These are phyloP conservation scores for Oxytorus armatus DNA, from an alignment of 2,888 invertebrate species.

Conservation along the genomic window DNA sequence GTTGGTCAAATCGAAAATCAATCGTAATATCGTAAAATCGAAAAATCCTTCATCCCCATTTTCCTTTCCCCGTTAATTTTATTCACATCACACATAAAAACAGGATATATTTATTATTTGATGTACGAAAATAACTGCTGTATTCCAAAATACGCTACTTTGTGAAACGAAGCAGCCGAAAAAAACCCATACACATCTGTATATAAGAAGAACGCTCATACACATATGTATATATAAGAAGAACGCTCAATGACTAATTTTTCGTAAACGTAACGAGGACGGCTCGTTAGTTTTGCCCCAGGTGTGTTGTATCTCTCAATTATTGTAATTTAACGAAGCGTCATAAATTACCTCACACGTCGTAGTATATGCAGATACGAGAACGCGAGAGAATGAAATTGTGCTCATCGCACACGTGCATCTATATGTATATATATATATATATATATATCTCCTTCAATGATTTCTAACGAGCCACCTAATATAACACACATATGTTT, in stretches of 20 bases:
- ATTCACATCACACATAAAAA: not conserved
- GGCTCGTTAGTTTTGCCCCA: conserved; percentile 2
- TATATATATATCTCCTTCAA: not conserved
- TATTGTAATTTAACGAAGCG: conserved; percentile 74
- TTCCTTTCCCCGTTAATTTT: not conserved
- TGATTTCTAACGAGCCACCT: conserved; percentile 46
- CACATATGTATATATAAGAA: not conserved
- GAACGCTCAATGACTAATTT: conserved; percentile 48
- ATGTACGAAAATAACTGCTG: too few relatives aligned
- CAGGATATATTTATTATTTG: too few relatives aligned
- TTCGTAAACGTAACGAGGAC: conserved; percentile 38
- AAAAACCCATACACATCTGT: not conserved
- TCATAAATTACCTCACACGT: conserved; percentile 68
- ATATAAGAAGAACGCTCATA: not conserved
- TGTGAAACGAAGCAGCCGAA: not conserved
- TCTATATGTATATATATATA: too few relatives aligned
- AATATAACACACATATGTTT: conserved; percentile 1
- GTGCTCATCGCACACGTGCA: not conserved
- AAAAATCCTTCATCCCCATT: not conserved
- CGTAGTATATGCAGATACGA: not conserved
- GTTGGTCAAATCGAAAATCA: too few relatives aligned
- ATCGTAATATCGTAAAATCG: not conserved
- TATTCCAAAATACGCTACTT: not conserved
- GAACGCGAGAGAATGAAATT: conserved; percentile 1
- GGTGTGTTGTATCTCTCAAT: conserved; percentile 70